Evolutionary conservation across 2,113 vertebrate genomes (phyloP).

Genomic region (Macquaria ambigua): DNA sequence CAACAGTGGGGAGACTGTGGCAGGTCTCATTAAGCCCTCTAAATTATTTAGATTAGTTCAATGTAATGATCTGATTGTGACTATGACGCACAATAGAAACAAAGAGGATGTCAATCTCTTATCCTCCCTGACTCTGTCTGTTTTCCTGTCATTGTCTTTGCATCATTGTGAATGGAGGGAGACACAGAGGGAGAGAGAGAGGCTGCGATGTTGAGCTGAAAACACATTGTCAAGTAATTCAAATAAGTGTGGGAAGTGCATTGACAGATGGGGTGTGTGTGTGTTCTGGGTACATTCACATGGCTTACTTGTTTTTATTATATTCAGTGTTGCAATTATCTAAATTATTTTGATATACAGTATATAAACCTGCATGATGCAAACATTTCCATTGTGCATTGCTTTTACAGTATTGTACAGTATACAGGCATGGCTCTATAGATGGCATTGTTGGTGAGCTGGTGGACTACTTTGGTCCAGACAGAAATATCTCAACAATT

Average conservation of each 20-base stretch:
- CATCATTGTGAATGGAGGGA: slow-evolving; percentile 21
- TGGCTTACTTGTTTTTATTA: neutral
- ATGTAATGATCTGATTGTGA: slow-evolving; percentile 60
- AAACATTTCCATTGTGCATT: neutral
- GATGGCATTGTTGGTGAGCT: neutral
- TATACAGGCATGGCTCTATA: no score
- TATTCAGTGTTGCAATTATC: neutral
- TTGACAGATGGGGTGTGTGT: slow-evolving; percentile 3
- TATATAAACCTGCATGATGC: neutral
- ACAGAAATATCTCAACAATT: neutral
- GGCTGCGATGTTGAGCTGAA: slow-evolving; percentile 15
- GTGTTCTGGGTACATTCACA: slow-evolving; percentile 5
- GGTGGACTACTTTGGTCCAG: neutral
- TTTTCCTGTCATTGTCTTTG: slow-evolving; percentile 41
- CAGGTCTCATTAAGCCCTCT: slow-evolving; percentile 62
- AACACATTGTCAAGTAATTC: slow-evolving; percentile 54
- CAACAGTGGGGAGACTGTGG: slow-evolving; percentile 16
- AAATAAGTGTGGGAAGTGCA: slow-evolving; percentile 37
- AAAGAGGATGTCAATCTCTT: slow-evolving; percentile 45
- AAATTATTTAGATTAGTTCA: slow-evolving; percentile 72
- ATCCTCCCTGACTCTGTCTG: slow-evolving; percentile 37
- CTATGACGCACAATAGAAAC: slow-evolving; percentile 35
- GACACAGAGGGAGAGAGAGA: neutral
- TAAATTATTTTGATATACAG: neutral
- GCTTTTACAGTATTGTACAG: neutral